Base-by-base conservation (phyloP, 2,797 vertebrate genomes). In the Prionace glauca region DNA sequence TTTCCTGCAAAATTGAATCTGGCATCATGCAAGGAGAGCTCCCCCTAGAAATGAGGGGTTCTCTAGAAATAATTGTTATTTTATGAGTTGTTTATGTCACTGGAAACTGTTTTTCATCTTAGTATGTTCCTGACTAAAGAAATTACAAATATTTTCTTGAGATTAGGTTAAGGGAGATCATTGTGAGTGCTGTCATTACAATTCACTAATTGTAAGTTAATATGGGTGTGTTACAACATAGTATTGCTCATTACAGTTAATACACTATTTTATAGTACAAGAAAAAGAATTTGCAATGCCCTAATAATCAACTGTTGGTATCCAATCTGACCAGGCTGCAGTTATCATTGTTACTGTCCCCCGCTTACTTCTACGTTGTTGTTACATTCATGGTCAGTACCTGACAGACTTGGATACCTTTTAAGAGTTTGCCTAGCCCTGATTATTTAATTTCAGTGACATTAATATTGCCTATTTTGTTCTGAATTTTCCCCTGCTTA, bases 401-500 rank as follows among this genome's bases (percentile, higher is more conserved):
- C 91, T 69, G 91, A 65, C 65, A 93, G 65, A 67, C 41, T 69
- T 90, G 67, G 65, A 67, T 69, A 67, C 36, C n/a, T 36, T 69
- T 93, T 93, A 93, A 56, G 67, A 93, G 65, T 94, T 71, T 71
- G 36, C 92, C 92, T 94, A 94, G 92, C 67, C 92, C 92, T 69
- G 67, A 71, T 94, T 93, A 41, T 93, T 71, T 29, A 41, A 93
- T 71, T 97, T 97, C 97, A 95, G 97, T 97, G 96, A 97, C 96
- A 96, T 97, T 97, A 96, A 97, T 96, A 97, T 96, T 96, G 95
- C 90, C 97, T 98, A 97, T 95, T 95, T 95, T 74, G 69, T 95
- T 95, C 93, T 95, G 93, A 95, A 95, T 96, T 96, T 97, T 97
- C 93, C 90, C 97, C 98, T 98, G 97, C 98, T 97, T 98, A 99